Base-by-base conservation (phyloP, 2,888 invertebrate genomes). In the Drosophila heteroneura region DNA sequence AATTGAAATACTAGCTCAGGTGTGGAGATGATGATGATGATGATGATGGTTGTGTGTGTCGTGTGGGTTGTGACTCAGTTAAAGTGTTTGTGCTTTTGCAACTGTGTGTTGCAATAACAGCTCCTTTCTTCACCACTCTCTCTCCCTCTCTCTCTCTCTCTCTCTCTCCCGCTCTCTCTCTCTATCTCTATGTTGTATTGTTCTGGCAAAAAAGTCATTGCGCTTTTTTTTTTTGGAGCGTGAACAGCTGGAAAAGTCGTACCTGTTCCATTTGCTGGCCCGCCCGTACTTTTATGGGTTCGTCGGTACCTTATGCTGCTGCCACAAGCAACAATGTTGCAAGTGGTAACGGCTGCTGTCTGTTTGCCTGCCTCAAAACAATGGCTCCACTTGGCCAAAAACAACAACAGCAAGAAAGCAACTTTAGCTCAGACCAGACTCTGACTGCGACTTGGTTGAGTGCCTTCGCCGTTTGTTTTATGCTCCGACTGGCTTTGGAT, bases 271-370 rank as follows among this genome's bases (percentile, higher is more conserved):
- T 85, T 90, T 85, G 79, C 52, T 82, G 85, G 90, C 74, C 83
- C 84, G 88, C 88, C 85, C 83, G 85, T 89, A 86, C 90, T 86
- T 86, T 88, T 86, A 90, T 86, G 85, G 85, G 83, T 79, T 86
- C 86, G 74, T 71, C 73, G 78, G 85, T 90, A 83, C 90, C 86
- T 85, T 88, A 84, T 88, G 88, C 85, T 28, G 26, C 57, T 85
- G 74, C 79, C 67, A 74, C 75, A 74, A 74, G 68, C 64, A 75
- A 51, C 71, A 78, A 85, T 77, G 85, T 77, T 85, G 84, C 84
- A 83, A 86, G 83, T 83, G 81, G 79, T 80, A 77, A 73, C 72
- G 65, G 72, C 74, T 75, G 85, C 78, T 75, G 80, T 59, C 58
- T 77, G 70, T 54, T 49, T 52, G 69, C 56, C 63, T 73, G 73